These are phyloP conservation scores for Lasioglossum leucozonium DNA, from an alignment of 2,888 invertebrate species.

Conservation along the genomic window DNA sequence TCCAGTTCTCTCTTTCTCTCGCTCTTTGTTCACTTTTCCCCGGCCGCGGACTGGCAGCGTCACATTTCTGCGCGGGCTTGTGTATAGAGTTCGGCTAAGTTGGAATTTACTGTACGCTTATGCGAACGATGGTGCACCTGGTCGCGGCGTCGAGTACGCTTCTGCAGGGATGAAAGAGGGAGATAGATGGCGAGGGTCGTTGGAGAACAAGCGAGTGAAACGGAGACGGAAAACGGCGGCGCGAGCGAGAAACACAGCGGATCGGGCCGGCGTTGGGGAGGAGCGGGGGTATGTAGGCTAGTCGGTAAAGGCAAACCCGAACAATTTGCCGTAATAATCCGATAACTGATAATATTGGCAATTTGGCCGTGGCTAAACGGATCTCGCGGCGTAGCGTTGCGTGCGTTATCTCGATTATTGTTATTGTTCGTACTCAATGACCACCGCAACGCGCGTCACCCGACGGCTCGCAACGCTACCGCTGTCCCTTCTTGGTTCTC, in stretches of 20 bases:
- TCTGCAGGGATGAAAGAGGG: constrained; percentile 41
- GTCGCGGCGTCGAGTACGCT: constrained; percentile 60
- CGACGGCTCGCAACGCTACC: not conserved
- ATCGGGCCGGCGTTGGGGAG: constrained; percentile 41
- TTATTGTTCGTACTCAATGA: constrained; percentile 66
- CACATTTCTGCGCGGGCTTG: constrained; percentile 39
- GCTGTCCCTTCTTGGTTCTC: not conserved
- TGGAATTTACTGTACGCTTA: constrained; percentile 80
- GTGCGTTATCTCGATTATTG: constrained; percentile 73
- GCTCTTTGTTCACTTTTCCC: constrained; percentile 21
- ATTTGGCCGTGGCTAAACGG: constrained; percentile 76
- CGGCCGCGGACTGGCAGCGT: constrained; percentile 35
- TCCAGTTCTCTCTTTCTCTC: not conserved
- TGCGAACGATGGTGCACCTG: constrained; percentile 76
- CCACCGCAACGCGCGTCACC: constrained; percentile 49
- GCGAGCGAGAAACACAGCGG: constrained; percentile 26
- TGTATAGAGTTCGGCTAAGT: constrained; percentile 75
- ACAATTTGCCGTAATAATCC: constrained; percentile 82
- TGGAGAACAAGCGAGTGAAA: constrained; percentile 22
- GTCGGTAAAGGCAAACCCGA: constrained; percentile 76
- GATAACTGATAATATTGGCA: constrained; percentile 82
- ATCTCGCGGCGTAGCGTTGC: constrained; percentile 69
- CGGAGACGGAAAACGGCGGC: constrained; percentile 18
- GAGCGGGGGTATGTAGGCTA: constrained; percentile 67
- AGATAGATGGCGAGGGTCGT: constrained; percentile 46